phyloP scores from a whole-genome alignment of 2,888 invertebrate species.

The Papilio demoleus region DNA sequence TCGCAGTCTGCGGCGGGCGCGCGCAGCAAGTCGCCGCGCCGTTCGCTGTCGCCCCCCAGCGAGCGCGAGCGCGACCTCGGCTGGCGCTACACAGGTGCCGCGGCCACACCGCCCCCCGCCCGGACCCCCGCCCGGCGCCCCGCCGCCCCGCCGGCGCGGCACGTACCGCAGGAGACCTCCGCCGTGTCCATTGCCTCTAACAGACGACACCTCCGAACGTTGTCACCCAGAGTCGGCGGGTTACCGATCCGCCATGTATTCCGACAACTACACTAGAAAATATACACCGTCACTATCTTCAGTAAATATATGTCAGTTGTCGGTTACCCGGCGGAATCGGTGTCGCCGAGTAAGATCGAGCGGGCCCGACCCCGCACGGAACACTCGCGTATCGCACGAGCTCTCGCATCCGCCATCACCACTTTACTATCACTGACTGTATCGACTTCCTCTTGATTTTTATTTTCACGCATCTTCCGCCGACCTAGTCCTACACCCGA shows the following conservation, averaged over 20 bases:
- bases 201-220: slow-evolving; percentile 1
- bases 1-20: slow-evolving; percentile 94
- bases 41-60: slow-evolving; percentile 92
- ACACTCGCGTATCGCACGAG: slow-evolving; percentile 78
- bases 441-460: slow-evolving; percentile 74
- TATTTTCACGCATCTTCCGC: slow-evolving; percentile 77
- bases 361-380: slow-evolving; percentile 78
- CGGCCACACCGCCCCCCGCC: slow-evolving; percentile 42
- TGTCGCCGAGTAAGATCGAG: slow-evolving; percentile 43
- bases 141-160: no score
- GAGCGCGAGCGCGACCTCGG: slow-evolving; percentile 83
- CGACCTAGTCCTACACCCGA: slow-evolving; percentile 70
- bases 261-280: slow-evolving; percentile 20
- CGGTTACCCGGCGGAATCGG: slow-evolving; percentile 47
- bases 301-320: slow-evolving; percentile 17
- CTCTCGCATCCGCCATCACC: slow-evolving; percentile 75
- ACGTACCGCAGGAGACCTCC: slow-evolving; percentile 35
- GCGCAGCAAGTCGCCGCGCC: slow-evolving; percentile 92
- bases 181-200: slow-evolving; percentile 12
- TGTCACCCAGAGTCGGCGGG: slow-evolving; percentile 16
- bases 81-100: slow-evolving; percentile 84
- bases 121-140: no score
- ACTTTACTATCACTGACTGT: slow-evolving; percentile 80
- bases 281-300: slow-evolving; percentile 9
- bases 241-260: slow-evolving; percentile 9